A percentile compares a stretch with the other conserved stretches of the same genome.
These are phyloP conservation scores for Falco cherrug DNA, from an alignment of 2,797 vertebrate genomes.

Conservation along the genomic window DNA sequence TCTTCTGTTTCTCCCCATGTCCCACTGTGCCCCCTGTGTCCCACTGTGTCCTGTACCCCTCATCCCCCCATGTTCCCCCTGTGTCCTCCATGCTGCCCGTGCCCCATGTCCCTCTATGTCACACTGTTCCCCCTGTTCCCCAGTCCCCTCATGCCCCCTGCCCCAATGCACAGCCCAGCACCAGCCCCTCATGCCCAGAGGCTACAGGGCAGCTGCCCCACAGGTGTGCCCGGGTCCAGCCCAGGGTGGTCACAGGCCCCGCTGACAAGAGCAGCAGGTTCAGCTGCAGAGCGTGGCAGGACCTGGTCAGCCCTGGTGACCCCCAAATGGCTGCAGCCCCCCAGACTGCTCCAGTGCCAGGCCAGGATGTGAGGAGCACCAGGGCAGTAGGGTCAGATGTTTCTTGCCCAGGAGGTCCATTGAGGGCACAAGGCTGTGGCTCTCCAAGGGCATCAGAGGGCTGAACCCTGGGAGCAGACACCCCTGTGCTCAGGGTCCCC, in stretches of 20 bases:
- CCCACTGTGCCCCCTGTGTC: background rate
- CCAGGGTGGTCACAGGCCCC: background rate
- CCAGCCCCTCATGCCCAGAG: background rate
- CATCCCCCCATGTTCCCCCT: background rate
- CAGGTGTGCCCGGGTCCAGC: accelerated
- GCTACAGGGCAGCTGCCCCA: background rate
- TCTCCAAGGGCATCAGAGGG: background rate
- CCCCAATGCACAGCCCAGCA: background rate
- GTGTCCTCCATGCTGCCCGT: no score
- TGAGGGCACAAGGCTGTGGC: background rate
- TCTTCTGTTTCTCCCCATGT: background rate
- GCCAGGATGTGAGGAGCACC: background rate
- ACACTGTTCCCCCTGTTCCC: no score
- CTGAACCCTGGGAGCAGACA: background rate
- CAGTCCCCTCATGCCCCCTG: background rate
- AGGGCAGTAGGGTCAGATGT: background rate
- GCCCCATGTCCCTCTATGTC: accelerated
- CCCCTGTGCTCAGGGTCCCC: background rate
- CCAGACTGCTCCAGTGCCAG: background rate
- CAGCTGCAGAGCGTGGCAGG: background rate
- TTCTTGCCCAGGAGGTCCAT: no score
- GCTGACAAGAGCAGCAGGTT: accelerated
- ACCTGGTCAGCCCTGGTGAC: accelerated
- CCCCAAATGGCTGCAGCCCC: background rate
- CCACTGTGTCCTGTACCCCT: accelerated